Evolutionary conservation across 2,797 vertebrate genomes (phyloP), one percentile per base, ranked within the genome.

Genomic region (Avahi laniger): DNA sequence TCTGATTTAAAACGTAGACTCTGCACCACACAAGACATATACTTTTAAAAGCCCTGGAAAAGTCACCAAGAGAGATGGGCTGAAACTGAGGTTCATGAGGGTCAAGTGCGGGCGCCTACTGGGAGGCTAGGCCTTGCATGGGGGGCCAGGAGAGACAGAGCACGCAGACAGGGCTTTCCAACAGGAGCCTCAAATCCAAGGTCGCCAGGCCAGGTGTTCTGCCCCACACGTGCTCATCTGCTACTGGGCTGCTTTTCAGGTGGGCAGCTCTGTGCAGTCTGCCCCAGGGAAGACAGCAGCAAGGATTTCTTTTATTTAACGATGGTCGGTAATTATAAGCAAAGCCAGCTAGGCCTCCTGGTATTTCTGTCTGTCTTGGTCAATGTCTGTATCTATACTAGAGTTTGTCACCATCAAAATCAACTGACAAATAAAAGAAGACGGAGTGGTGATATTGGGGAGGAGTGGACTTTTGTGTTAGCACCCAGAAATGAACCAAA

Each of bases 61-160:
- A 48, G 30, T 67, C 70, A 57, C 79, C 28, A 18, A 48, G 43
- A 38, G 5, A 67, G n/a, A 17, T 43, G 3, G 30, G 7, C 5
- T 20, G 4, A 69, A 48, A 17, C 52, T 15, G 13, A 20, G 3
- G 14, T 30, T 85, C 14, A 0, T 4, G 2, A 13, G 61, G 24
- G 13, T 30, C 4, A 11, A 24, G 7, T 14, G n/a, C 0, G 1
- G 4, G 10, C 10, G 15, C n/a, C 65, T 22, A 7, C 0, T 5
- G 9, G 28, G 52, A 61, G 10, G 41, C 0, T 15, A 0, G 0
- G 3, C 26, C 41, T 46, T 24, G 2, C 28, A 4, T 41, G 35
- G 9, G 10, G 61, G 78, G 80, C 35, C 14, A 13, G 48, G 59
- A 46, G 70, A 43, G 43, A 15, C 22, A 18, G 65, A 38, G 18